These are phyloP conservation scores for Zapornia atra DNA, from an alignment of 2,113 vertebrate species.

Conservation along the genomic window DNA sequence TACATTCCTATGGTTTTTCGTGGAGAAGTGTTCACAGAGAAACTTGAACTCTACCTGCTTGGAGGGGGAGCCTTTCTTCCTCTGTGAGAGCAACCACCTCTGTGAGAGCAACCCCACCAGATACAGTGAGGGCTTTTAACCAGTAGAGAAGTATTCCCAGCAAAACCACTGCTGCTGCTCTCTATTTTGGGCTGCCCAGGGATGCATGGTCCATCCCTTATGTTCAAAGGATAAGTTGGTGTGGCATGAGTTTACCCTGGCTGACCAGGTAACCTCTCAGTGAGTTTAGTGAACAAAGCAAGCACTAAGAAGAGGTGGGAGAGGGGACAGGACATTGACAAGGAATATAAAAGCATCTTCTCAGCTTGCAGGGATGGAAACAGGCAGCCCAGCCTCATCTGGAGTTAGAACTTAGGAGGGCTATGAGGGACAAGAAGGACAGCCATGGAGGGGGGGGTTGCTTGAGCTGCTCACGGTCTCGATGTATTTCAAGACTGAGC, in stretches of 20 bases:
- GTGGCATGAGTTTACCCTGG: background rate
- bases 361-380: background rate
- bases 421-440: background rate
- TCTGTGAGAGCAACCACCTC: background rate
- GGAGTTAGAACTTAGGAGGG: background rate
- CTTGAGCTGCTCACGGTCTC: background rate
- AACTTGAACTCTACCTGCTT: background rate
- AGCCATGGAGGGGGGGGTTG: background rate
- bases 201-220: accelerated
- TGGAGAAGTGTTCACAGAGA: background rate
- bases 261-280: background rate
- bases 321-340: background rate
- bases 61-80: background rate
- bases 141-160: background rate
- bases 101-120: background rate
- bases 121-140: background rate
- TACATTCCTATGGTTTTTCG: background rate
- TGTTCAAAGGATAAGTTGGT: background rate
- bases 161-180: background rate
- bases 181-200: background rate
- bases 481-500: background rate
- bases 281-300: background rate
- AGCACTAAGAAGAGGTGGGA: background rate
- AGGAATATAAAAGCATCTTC: background rate
- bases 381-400: background rate